phyloP scores from a whole-genome alignment of 2,797 vertebrate genomes.

The Aeoliscus strigatus region DNA sequence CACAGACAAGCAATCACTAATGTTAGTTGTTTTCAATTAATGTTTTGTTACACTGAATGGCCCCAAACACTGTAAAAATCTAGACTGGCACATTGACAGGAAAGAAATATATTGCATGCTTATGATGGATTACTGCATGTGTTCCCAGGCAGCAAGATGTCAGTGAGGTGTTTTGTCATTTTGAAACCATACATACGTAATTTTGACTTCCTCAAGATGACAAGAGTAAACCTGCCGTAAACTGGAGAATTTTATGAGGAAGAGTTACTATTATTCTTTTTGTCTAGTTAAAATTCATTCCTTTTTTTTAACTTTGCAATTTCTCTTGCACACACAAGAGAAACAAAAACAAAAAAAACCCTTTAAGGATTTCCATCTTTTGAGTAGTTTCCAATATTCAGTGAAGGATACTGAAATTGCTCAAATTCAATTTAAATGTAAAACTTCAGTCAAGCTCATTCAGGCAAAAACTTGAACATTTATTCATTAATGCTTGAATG shows the following conservation, averaged over 20 bases:
- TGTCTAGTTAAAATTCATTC: no score
- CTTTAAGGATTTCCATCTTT: background rate
- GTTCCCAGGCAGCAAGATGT: conserved; percentile 28
- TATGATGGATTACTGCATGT: conserved; percentile 41
- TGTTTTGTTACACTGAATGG: no score
- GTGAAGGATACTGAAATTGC: background rate
- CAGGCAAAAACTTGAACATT: background rate
- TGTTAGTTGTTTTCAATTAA: no score
- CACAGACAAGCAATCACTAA: no score
- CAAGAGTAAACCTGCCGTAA: conserved; percentile 33
- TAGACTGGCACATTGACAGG: conserved; percentile 20
- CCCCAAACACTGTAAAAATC: background rate
- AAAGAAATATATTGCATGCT: conserved; percentile 15
- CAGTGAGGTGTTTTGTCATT: conserved; percentile 43
- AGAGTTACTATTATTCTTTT: no score
- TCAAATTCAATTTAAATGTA: background rate
- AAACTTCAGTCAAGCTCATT: background rate
- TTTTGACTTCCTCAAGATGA: conserved; percentile 41
- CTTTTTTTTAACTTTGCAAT: no score
- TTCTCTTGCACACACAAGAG: no score
- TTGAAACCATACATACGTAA: conserved; percentile 42
- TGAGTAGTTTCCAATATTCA: background rate
- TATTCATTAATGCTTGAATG: background rate
- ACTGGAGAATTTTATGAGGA: conserved; percentile 19
- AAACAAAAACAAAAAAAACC: background rate